A percentile compares a stretch with the other conserved stretches of the same genome.
Evolutionary conservation across 2,113 vertebrate species (phyloP).

Genomic region (Triplophysa dalaica): DNA sequence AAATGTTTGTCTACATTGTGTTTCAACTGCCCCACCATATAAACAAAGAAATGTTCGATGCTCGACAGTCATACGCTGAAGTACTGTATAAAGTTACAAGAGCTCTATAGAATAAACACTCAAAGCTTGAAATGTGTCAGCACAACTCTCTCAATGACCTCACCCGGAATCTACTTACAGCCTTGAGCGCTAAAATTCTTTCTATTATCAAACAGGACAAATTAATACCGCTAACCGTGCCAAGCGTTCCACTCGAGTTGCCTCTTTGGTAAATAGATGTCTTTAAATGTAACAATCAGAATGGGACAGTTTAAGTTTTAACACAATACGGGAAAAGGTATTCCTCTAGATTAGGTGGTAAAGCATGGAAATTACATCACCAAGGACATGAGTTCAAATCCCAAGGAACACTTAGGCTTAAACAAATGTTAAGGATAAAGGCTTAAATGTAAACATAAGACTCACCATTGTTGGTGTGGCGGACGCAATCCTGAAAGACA

Average conservation of each 20-base stretch:
- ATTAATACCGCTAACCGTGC: conserved; percentile 7
- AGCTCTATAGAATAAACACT: neutral
- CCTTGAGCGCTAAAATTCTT: conserved; percentile 44
- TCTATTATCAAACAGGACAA: conserved; percentile 41
- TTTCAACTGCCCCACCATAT: neutral
- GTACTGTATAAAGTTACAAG: neutral
- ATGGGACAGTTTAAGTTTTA: neutral
- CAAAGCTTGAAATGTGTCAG: neutral
- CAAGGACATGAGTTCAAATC: no score
- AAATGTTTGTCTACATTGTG: neutral
- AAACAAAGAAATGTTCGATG: neutral
- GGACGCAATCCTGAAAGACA: conserved; percentile 88
- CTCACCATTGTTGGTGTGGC: conserved; percentile 91
- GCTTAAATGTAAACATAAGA: neutral
- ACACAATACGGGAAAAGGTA: neutral
- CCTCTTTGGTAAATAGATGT: conserved; percentile 16
- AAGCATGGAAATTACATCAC: no score
- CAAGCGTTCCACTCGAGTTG: conserved; percentile 36
- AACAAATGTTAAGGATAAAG: neutral
- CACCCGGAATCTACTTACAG: conserved; percentile 14
- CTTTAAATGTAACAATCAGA: conserved; percentile 19
- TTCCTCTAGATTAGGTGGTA: no score
- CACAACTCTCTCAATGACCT: conserved; percentile 16
- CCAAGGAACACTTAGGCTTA: no score
- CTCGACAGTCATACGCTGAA: no score